Evolutionary conservation across 2,113 vertebrate genomes (phyloP), one percentile per base, ranked within the genome.

Genomic region (Sturnus vulgaris): DNA sequence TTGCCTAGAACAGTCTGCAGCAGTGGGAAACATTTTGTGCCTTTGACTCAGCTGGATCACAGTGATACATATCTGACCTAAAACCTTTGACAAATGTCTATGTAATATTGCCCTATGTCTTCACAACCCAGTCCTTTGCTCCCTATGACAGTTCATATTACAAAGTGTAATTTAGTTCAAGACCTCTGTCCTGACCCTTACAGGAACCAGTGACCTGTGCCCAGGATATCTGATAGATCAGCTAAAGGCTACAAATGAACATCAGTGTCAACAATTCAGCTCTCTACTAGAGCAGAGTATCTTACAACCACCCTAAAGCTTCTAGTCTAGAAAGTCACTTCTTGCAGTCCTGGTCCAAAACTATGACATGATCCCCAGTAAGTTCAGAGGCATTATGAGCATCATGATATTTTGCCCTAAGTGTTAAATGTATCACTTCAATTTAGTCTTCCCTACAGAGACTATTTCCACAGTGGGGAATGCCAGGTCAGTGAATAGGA

Each of bases 21-120:
- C n/a, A 83, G 7, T 15, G 49, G 49, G 28, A 82, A 86, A 40
- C 4, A 20, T 61, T 80, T 19, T 65, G 57, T 76, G 37, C n/a
- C 40, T 93, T 81, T 69, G 11, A 77, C 19, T 68, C 69, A 61
- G 39, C 22, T 3, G 3, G 30, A 47, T 44, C 71, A 73, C n/a
- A 78, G 65, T 0, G 0, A n/a, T 40, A 50, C 35, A 33, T 0
- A 0, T 37, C 46, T 83, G 46, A 55, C 46, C 28, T 35, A 28
- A 56, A 77, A 64, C 12, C 27, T 91, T 63, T 52, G 71, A 47
- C 28, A 49, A 76, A 68, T 16, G 14, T 75, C 64, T 56, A 0
- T 55, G 40, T 25, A 40, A 40, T 35, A 33, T 44, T 46, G 17
- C 28, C 52, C 28, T 24, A 27, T 33, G 19, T 39, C 35, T 87